Evolutionary conservation across 2,888 invertebrate genomes (phyloP).

Genomic region (Aspidiotus rigidus): DNA sequence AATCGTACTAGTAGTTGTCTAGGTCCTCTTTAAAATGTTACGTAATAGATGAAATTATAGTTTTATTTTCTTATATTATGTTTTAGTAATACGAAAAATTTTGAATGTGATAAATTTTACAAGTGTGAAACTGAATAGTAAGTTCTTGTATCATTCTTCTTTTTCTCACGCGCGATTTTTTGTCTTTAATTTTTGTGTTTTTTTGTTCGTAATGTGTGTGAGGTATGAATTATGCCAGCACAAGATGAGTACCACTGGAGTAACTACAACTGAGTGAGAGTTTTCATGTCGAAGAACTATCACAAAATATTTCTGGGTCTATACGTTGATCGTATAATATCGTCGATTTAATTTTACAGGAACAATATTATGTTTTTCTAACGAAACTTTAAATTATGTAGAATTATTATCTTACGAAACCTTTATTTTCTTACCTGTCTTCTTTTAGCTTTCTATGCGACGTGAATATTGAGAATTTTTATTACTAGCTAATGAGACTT

Average conservation of each 20-base stretch:
- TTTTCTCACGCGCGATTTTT: not conserved
- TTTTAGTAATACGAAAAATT: not conserved
- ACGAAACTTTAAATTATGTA: not conserved
- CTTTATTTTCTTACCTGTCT: constrained; percentile 8
- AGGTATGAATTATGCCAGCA: not conserved
- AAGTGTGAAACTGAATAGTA: not conserved
- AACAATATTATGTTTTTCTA: no score
- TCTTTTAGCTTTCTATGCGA: constrained; percentile 26
- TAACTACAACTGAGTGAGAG: no score
- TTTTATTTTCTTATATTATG: constrained; percentile 1
- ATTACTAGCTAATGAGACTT: constrained; percentile 24
- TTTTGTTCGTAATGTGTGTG: not conserved
- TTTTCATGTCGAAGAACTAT: no score
- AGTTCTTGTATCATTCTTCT: not conserved
- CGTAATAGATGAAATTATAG: not conserved
- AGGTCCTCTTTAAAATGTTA: constrained; percentile 2
- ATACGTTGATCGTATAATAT: no score
- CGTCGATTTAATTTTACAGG: no score
- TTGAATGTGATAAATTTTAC: constrained; percentile 11
- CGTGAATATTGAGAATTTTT: constrained; percentile 23
- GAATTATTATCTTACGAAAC: not conserved
- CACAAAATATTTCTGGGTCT: no score
- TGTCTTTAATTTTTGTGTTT: not conserved
- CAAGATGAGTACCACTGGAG: no score
- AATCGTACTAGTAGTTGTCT: not conserved